Percentiles rank a stretch among this genome's conserved stretches.
phyloP scores from a whole-genome alignment of 1,140 invertebrate species.

The Polyergus mexicanus region DNA sequence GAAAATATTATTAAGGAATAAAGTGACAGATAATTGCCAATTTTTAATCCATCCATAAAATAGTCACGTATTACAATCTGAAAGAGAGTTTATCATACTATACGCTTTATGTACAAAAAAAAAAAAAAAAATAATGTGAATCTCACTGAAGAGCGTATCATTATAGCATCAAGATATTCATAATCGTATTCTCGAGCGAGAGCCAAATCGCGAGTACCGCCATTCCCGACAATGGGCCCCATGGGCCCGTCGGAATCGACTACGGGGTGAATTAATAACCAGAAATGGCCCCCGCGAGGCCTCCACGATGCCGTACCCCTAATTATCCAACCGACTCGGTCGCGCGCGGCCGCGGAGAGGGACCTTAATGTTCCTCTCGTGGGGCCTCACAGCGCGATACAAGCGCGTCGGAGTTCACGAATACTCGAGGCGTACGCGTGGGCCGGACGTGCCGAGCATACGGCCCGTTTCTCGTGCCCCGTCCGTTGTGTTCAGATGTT shows the following conservation, averaged over 20 bases:
- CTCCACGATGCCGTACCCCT: constrained; percentile 71
- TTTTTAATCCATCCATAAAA: constrained; percentile 32
- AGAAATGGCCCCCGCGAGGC: constrained; percentile 69
- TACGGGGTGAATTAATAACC: constrained; percentile 75
- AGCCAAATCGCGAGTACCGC: constrained; percentile 50
- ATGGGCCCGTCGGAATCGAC: constrained; percentile 60
- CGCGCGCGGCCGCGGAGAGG: constrained; percentile 62
- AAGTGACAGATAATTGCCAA: not conserved
- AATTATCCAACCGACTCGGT: constrained; percentile 70
- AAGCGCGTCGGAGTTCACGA: constrained; percentile 69
- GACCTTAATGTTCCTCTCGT: constrained; percentile 71
- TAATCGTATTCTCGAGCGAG: constrained; percentile 66
- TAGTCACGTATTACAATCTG: not conserved
- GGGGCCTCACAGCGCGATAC: constrained; percentile 68
- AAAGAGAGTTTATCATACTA: constrained; percentile 3
- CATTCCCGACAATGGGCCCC: constrained; percentile 64
- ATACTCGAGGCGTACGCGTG: constrained; percentile 64
- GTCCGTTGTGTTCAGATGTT: constrained; percentile 78
- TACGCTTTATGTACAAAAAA: constrained; percentile 30
- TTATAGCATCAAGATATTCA: constrained; percentile 65
- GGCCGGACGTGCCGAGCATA: constrained; percentile 68
- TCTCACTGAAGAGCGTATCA: constrained; percentile 43
- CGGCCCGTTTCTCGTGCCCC: constrained; percentile 37
- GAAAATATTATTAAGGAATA: not conserved
- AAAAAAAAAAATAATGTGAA: not conserved